These are phyloP conservation scores for Toxonevra muliebris DNA, from an alignment of 2,888 invertebrate genomes.

Conservation along the genomic window DNA sequence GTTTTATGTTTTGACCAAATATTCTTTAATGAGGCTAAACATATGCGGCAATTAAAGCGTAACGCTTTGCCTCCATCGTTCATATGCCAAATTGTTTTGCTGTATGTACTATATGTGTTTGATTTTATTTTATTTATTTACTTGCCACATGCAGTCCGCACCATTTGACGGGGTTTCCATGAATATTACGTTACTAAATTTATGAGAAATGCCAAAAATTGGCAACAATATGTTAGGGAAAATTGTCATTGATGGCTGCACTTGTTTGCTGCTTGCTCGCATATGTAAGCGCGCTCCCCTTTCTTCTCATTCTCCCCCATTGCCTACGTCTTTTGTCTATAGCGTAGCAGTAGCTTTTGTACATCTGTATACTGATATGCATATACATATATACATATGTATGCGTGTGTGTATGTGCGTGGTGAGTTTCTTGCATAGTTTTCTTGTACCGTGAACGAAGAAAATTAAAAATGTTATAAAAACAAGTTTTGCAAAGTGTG, in stretches of 20 bases:
- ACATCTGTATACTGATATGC: neutral
- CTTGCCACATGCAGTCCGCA: neutral
- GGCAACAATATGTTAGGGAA: constrained; percentile 50
- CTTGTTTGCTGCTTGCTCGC: no score
- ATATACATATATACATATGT: neutral
- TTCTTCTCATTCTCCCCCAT: neutral
- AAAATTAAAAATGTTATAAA: no score
- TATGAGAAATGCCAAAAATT: constrained; percentile 41
- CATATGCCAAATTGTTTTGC: constrained; percentile 23
- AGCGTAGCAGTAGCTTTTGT: constrained; percentile 22
- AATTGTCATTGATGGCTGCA: neutral
- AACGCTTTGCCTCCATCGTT: constrained; percentile 9
- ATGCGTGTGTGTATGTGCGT: constrained; percentile 16
- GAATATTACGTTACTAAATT: constrained; percentile 14
- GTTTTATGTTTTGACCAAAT: constrained; percentile 2
- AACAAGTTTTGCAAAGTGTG: no score
- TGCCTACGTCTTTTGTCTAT: constrained; percentile 38
- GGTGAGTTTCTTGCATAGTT: constrained; percentile 22
- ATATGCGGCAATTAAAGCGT: neutral
- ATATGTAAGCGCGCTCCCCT: no score
- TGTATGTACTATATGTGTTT: neutral
- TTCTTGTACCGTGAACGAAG: neutral
- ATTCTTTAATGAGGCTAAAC: neutral
- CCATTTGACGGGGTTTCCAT: constrained; percentile 30
- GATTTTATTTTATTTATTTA: neutral